Evolutionary conservation across 2,797 vertebrate genomes (phyloP).

Genomic region (Cephalopachus bancanus): DNA sequence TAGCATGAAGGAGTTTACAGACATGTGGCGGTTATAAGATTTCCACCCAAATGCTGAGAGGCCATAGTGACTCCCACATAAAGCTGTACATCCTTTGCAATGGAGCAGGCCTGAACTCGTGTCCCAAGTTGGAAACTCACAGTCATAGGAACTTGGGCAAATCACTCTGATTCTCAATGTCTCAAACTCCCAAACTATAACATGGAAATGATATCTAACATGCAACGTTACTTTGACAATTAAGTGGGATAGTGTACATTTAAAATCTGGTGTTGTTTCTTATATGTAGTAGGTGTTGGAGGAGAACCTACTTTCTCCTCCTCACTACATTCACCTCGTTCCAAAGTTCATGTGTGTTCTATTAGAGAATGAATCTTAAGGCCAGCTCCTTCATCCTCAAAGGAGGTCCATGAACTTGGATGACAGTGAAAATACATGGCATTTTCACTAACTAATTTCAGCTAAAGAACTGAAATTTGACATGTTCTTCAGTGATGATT

Average conservation of each 20-base stretch:
- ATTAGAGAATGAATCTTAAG: not conserved
- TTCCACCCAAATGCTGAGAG: not conserved
- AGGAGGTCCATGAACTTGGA: not conserved
- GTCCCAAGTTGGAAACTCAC: not conserved
- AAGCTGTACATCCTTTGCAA: not conserved
- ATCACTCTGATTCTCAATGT: not conserved
- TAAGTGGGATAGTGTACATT: not conserved
- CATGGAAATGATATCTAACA: not conserved
- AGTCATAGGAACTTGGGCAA: not conserved
- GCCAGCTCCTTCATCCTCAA: not conserved
- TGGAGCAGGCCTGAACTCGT: not conserved
- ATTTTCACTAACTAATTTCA: constrained; percentile 35
- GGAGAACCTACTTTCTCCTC: not conserved
- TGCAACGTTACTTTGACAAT: not conserved
- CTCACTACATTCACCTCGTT: not conserved
- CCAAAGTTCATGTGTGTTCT: not conserved
- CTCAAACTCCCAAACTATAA: not conserved
- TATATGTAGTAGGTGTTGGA: not conserved
- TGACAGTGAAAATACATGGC: not conserved
- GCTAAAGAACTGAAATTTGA: not conserved
- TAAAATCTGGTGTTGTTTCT: not conserved
- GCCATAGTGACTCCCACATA: not conserved
- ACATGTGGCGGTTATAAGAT: not conserved
- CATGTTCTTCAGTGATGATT: not conserved
- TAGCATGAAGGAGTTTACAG: not conserved